phyloP scores from a whole-genome alignment of 2,888 invertebrate genomes.

The Chrysomela aeneicollis region DNA sequence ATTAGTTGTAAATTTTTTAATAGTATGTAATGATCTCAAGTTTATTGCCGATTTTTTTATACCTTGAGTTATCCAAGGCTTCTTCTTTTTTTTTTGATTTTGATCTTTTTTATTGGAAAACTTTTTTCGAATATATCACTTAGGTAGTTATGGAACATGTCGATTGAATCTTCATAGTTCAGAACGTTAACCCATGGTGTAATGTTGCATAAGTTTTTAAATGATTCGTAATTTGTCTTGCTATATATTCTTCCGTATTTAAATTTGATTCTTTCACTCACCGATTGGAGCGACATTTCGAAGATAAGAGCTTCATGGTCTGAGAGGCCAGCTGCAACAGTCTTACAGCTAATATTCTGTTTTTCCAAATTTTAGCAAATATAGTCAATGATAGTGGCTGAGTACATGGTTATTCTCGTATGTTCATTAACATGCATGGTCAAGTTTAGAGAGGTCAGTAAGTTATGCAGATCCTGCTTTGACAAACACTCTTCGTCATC shows the following conservation, averaged over 20 bases:
- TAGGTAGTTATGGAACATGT: constrained; percentile 16
- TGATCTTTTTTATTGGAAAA: constrained; percentile 9
- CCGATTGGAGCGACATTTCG: constrained; percentile 15
- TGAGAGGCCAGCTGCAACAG: constrained; percentile 15
- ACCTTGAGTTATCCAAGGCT: constrained; percentile 12
- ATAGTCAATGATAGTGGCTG: not conserved
- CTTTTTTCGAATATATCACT: constrained; percentile 13
- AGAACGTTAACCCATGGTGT: constrained; percentile 13
- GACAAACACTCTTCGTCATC: not conserved
- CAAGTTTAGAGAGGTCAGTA: not conserved
- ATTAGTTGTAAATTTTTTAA: constrained; percentile 14
- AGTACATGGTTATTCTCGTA: not conserved
- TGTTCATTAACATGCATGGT: not conserved
- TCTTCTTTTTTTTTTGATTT: constrained; percentile 5
- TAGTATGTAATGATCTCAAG: constrained; percentile 14
- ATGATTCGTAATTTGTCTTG: constrained; percentile 15
- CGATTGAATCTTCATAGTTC: constrained; percentile 11
- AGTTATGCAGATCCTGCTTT: not conserved
- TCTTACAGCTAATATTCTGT: constrained; percentile 2
- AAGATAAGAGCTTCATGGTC: constrained; percentile 13
- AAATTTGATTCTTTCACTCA: constrained; percentile 7
- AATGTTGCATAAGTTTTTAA: constrained; percentile 11
- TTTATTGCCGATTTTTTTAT: constrained; percentile 17
- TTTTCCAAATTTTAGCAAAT: not conserved
- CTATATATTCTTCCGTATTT: constrained; percentile 14